These are phyloP conservation scores for Nomada fucata DNA, from an alignment of 2,888 invertebrate genomes.

Conservation along the genomic window DNA sequence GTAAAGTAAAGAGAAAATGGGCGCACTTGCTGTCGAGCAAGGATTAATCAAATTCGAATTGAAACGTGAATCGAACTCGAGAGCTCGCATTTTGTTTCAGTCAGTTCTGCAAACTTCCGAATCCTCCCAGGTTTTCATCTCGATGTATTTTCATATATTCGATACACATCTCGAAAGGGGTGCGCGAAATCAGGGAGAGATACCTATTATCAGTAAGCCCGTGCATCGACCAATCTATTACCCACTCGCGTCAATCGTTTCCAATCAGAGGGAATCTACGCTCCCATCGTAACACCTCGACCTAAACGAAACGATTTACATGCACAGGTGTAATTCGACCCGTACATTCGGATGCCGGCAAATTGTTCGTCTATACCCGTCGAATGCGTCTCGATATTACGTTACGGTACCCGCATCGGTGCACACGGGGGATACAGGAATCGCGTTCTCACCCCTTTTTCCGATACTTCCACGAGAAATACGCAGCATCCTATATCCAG, in stretches of 20 bases:
- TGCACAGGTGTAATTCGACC: constrained; percentile 65
- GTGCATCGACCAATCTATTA: background rate
- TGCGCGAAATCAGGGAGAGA: background rate
- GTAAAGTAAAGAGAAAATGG: background rate
- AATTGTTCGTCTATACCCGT: constrained; percentile 69
- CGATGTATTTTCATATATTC: background rate
- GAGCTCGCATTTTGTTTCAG: no score
- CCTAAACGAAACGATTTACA: constrained; percentile 20
- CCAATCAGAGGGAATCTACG: background rate
- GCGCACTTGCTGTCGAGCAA: background rate
- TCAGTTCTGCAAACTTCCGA: background rate
- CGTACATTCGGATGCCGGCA: constrained; percentile 63
- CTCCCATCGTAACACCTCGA: background rate
- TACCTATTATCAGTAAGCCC: no score
- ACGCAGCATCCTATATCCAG: background rate
- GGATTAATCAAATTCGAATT: background rate
- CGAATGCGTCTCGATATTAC: constrained; percentile 67
- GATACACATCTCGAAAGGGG: constrained; percentile 14
- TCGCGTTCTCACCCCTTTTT: constrained; percentile 31
- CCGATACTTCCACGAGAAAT: constrained; percentile 26
- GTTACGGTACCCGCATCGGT: constrained; percentile 73
- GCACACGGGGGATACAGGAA: constrained; percentile 45
- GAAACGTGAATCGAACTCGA: background rate
- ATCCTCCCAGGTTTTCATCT: background rate
- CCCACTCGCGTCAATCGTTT: constrained; percentile 3